Evolutionary conservation across 2,113 vertebrate species (phyloP).

Genomic region (Copsychus sechellarum): DNA sequence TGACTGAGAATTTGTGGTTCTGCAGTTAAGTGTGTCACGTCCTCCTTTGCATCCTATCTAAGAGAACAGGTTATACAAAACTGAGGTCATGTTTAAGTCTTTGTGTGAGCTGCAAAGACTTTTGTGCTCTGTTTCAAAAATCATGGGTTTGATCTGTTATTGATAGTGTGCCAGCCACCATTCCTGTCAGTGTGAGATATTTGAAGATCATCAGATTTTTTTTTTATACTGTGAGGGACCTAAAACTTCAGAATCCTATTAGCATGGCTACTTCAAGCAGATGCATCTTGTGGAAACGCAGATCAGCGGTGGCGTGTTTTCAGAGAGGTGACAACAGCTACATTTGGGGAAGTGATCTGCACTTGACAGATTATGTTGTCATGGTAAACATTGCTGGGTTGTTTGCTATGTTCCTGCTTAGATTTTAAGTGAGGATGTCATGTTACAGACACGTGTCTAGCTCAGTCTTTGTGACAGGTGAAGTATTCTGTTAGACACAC

Average conservation of each 20-base stretch:
- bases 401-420: background rate
- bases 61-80: background rate
- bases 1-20: background rate
- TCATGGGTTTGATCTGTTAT: background rate
- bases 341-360: background rate
- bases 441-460: fast-evolving
- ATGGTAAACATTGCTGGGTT: background rate
- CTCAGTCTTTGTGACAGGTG: background rate
- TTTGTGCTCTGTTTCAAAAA: background rate
- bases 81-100: background rate
- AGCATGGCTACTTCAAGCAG: background rate
- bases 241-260: background rate
- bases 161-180: background rate
- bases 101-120: background rate
- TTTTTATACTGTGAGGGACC: background rate
- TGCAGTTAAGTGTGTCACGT: background rate
- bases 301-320: background rate
- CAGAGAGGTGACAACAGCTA: background rate
- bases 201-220: background rate
- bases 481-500: background rate
- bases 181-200: background rate
- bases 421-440: background rate
- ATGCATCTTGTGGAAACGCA: background rate
- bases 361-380: background rate
- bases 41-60: background rate